phyloP scores from a whole-genome alignment of 2,797 vertebrate genomes.

The Myotis findleyi region DNA sequence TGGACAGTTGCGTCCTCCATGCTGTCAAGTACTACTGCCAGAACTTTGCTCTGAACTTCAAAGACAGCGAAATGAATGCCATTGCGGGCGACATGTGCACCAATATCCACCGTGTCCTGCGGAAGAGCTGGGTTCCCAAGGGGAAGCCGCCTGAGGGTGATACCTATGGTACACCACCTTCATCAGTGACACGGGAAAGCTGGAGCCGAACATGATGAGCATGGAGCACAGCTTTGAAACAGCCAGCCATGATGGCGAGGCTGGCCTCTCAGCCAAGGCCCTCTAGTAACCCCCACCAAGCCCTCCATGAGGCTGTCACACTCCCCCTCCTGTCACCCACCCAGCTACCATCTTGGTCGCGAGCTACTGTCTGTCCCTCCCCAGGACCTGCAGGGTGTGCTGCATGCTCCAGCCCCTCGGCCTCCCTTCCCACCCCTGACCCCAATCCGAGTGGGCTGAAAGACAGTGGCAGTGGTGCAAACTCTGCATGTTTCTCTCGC shows the following conservation, averaged over 20 bases:
- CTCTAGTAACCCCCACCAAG: slow-evolving; percentile 78
- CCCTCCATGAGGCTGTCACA: not conserved
- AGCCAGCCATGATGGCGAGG: slow-evolving; percentile 88
- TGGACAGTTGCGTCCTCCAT: slow-evolving; percentile 95
- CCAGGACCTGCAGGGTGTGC: slow-evolving; percentile 53
- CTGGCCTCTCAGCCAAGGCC: slow-evolving; percentile 83
- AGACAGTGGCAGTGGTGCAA: slow-evolving; percentile 49
- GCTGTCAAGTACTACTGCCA: slow-evolving; percentile 98
- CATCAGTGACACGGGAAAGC: slow-evolving; percentile 92
- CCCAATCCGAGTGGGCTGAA: slow-evolving; percentile 17
- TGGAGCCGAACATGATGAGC: slow-evolving; percentile 91
- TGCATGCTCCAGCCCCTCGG: slow-evolving; percentile 70
- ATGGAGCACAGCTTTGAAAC: slow-evolving; percentile 90
- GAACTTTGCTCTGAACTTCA: slow-evolving; percentile 98
- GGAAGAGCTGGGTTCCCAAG: slow-evolving; percentile 98
- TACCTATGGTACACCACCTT: slow-evolving; percentile 90
- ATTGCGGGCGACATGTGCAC: slow-evolving; percentile 98
- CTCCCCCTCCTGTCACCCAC: slow-evolving; percentile 32
- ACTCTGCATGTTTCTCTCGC: slow-evolving; percentile 29
- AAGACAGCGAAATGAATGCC: slow-evolving; percentile 98
- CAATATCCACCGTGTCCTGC: slow-evolving; percentile 95
- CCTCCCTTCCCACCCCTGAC: not conserved
- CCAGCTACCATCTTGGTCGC: slow-evolving; percentile 62
- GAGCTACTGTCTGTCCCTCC: slow-evolving; percentile 76
- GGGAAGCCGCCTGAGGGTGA: slow-evolving; percentile 95